Conservation (phyloP, 2,797 vertebrate genomes). For the Loriculus beryllinus region DNA sequence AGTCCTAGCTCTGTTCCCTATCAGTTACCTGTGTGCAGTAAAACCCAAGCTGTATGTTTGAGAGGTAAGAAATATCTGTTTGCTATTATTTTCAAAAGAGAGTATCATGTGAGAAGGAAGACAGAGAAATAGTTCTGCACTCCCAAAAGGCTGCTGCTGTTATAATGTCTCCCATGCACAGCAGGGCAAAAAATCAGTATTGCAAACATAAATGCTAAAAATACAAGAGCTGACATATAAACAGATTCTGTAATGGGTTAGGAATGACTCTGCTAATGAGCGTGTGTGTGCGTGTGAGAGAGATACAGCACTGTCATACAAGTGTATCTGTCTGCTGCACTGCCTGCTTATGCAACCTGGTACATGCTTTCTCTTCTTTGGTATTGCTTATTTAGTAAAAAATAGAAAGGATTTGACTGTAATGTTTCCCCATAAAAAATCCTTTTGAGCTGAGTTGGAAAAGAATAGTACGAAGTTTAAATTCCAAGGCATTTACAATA, state of each 20-base stretch:
- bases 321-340: background rate
- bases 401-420: background rate
- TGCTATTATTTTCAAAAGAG: background rate
- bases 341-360: background rate
- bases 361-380: background rate
- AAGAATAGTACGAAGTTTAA: background rate
- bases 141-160: background rate
- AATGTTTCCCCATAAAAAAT: background rate
- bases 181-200: background rate
- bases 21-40: background rate
- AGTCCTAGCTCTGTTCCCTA: slow-evolving; percentile 28
- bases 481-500: background rate
- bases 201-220: background rate
- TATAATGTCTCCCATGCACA: background rate
- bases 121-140: background rate
- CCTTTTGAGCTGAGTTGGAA: background rate
- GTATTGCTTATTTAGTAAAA: background rate
- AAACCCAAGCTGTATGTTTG: background rate
- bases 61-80: background rate
- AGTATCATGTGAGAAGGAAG: background rate
- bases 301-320: rapidly evolving
- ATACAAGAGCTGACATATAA: slow-evolving; percentile 33
- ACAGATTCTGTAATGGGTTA: slow-evolving; percentile 36
- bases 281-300: background rate
- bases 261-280: background rate